Evolutionary conservation across 2,113 vertebrate genomes (phyloP).

Genomic region (Mesembrinibis cayennensis): DNA sequence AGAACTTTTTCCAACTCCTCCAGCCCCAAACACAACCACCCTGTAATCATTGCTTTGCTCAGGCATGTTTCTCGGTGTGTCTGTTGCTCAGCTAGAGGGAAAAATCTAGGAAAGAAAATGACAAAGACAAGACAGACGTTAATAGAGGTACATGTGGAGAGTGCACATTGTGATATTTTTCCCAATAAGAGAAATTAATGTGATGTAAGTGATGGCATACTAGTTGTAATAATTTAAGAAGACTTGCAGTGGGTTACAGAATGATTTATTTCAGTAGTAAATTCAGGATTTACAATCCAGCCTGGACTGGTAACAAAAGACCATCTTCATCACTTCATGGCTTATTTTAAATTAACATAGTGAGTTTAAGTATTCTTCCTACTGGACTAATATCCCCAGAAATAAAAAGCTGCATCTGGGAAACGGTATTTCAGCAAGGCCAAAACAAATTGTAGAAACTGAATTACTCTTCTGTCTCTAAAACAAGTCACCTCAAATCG

Average conservation of each 20-base stretch:
- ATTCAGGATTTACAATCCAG: neutral
- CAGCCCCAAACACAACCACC: slow-evolving; percentile 83
- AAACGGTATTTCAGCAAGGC: neutral
- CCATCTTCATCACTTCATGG: neutral
- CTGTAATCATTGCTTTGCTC: slow-evolving; percentile 86
- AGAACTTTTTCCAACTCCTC: slow-evolving; percentile 84
- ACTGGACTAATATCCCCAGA: neutral
- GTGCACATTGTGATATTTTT: neutral
- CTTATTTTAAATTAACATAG: neutral
- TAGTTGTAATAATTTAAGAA: neutral
- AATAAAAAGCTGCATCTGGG: neutral
- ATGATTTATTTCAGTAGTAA: neutral
- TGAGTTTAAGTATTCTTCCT: neutral
- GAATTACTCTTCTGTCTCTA: neutral
- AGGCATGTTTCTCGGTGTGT: slow-evolving; percentile 71
- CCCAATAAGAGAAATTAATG: neutral
- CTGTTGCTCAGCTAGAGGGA: neutral
- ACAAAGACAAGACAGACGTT: neutral
- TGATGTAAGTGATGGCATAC: neutral
- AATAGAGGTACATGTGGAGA: neutral
- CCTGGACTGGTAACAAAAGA: neutral
- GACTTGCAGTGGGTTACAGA: neutral
- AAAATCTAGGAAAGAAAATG: slow-evolving; percentile 46
- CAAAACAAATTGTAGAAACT: neutral
- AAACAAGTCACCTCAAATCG: neutral